Conservation (phyloP, 2,113 vertebrate species). For the Nothobranchius furzeri region DNA sequence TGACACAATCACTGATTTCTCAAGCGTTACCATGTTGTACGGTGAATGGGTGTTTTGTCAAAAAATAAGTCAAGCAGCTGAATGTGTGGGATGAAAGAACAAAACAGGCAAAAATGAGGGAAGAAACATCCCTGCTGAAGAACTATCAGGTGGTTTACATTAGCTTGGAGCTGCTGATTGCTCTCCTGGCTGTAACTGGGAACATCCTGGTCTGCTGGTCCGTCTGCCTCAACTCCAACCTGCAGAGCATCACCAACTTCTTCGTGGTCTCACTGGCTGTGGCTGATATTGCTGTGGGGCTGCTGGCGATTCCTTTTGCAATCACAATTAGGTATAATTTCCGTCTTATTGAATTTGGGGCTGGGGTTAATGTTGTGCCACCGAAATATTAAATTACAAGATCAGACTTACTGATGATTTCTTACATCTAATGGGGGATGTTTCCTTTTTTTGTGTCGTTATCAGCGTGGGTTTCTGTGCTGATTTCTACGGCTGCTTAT, state of each 20-base stretch:
- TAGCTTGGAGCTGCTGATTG: conserved; percentile 89
- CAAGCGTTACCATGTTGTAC: conserved; percentile 7
- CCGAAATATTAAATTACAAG: not conserved
- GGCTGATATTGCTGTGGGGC: conserved; percentile 92
- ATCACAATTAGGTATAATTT: conserved; percentile 79
- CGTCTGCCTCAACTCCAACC: conserved; percentile 91
- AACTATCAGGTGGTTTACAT: conserved; percentile 82
- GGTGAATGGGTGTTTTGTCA: conserved; percentile 27
- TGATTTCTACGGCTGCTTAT: conserved; percentile 92
- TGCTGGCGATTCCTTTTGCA: conserved; percentile 94
- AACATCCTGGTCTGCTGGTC: conserved; percentile 97
- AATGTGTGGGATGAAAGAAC: conserved; percentile 54
- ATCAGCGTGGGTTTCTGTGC: conserved; percentile 92
- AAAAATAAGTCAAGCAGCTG: conserved; percentile 24
- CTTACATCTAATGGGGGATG: not conserved
- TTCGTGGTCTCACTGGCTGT: conserved; percentile 94
- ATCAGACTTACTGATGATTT: not conserved
- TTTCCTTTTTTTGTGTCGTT: not conserved
- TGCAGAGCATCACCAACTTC: conserved; percentile 96
- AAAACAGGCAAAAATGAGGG: conserved; percentile 31
- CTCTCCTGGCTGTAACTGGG: conserved; percentile 88
- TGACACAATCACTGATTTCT: conserved; percentile 20
- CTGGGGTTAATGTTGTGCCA: not conserved
- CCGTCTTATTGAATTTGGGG: not conserved
- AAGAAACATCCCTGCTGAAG: conserved; percentile 78